Base-by-base conservation (phyloP, 2,797 vertebrate genomes). In the Pogonophryne albipinna region DNA sequence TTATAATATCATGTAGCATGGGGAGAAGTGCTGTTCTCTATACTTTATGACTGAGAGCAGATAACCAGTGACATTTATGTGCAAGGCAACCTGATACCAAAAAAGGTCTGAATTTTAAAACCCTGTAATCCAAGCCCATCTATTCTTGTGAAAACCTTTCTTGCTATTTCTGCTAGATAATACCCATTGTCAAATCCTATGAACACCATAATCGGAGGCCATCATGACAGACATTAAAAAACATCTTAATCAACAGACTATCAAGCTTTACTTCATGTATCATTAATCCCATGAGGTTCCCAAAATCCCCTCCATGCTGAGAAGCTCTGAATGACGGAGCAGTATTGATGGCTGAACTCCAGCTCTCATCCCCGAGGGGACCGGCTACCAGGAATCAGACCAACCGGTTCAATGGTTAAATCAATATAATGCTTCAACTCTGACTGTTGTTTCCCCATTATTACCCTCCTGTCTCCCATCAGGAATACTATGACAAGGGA, bases 401-500 rank as follows among this genome's bases (percentile, higher is more conserved):
- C n/a, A 34, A 19, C 64, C 11, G 14, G 71, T 45, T 60, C 84
- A 27, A 80, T 88, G 68, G 4, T 49, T 46, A 6, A 81, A 86
- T 87, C 85, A 70, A 80, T 88, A 45, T 10, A 31, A 65, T 2
- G 51, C 67, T 75, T 78, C 70, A 42, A 4, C 27, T 81, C 68
- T 88, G 73, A 79, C 75, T 56, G 49, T 16, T 45, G 27, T 61
- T 46, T 12, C 49, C 2, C 12, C 17, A 20, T 8, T 38, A 38
- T 38, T 38, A 1, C 27, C 17, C 52, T 47, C 16, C 14, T 27
- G 50, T 8, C 13, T 7, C 58, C 49, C 61, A 74, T 76, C 68
- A 99, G 97, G 97, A 99, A 87, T 96, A 96, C 91, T 98, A 98
- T 79, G 95, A 97, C 92, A 96, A 95, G 87, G 96, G 94, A 58